Percentiles rank a stretch among this genome's conserved stretches.
Evolutionary conservation across 2,888 invertebrate genomes (phyloP).

Genomic region (Thumatha senex): DNA sequence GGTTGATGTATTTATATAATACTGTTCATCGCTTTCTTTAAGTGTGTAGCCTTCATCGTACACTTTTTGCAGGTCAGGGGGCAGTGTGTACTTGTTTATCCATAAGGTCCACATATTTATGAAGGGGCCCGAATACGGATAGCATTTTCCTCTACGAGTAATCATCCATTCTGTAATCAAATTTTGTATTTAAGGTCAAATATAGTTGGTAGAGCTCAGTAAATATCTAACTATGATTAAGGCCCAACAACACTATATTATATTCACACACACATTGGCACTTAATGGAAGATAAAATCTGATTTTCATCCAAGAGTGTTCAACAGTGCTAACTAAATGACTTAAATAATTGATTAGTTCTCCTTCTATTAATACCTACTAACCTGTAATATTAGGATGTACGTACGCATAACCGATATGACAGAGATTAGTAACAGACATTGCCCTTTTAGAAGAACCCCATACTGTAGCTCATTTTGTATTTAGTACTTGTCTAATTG

Average conservation of each 20-base stretch:
- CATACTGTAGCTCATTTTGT: neutral
- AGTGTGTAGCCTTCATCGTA: neutral
- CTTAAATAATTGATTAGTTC: no score
- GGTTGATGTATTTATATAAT: neutral
- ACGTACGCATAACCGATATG: neutral
- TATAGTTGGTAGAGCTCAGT: no score
- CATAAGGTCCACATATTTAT: neutral
- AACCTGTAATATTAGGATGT: neutral
- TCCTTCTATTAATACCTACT: no score
- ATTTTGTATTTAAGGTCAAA: neutral
- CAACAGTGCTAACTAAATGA: no score
- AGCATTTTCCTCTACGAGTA: conserved; percentile 1
- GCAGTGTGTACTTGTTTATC: neutral
- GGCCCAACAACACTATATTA: neutral
- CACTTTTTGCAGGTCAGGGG: neutral
- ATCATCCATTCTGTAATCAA: neutral
- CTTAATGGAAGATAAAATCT: no score
- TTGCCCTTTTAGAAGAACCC: neutral
- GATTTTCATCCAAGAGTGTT: no score
- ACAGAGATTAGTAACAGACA: neutral
- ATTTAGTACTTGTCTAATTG: no score
- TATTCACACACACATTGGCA: no score
- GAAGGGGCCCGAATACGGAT: neutral
- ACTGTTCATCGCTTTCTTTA: neutral
- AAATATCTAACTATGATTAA: no score